Base-by-base conservation (phyloP, 92 coral and sea anemone species). In the Blastomussa wellsi region DNA sequence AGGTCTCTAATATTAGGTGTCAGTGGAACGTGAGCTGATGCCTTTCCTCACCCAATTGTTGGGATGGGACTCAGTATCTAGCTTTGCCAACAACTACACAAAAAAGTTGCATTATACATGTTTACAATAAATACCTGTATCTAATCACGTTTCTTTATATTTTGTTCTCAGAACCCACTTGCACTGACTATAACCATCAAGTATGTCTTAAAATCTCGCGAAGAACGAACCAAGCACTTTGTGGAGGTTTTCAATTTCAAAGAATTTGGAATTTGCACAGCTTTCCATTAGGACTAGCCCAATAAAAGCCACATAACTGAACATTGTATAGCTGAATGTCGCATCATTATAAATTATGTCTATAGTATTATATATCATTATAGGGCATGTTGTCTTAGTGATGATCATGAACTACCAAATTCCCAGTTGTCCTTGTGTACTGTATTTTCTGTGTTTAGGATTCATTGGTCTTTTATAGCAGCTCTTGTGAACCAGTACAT, bases 241-340 rank as follows among this genome's bases (percentile, higher is more conserved):
- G 92, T 94, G 33, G 92, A 91, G 76, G 98, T 91, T 19, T 96
- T 96, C 49, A 84, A 91, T 71, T 83, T 71, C 28, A 92, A 93
- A 62, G 99, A 96, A 70, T 96, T 96, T 89, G 99, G 99, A 35
- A 91, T 96, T 36, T 91, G 95, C 3, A 76, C 76, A 44, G 92
- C 94, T 29, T 95, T 95, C 69, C 62, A 51, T 51, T 80, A 69
- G 69, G 85, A 81, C 70, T 77, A 13, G 57, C 24, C 57, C 47
- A 60, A 7, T n/a, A 17, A 44, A 5, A 26, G 79, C 17, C 47
- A 49, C 33, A 41, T 17, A 26, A 26, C 22, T 47, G 57, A 36
- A 24, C 60, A n/a, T 16, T 24, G 26, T 16, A 72, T 22, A 22
- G 51, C n/a, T n/a, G n/a, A n/a, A n/a, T n/a, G n/a, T 7, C 12